phyloP scores from a whole-genome alignment of 2,888 invertebrate genomes.

The Melanotus villosus region DNA sequence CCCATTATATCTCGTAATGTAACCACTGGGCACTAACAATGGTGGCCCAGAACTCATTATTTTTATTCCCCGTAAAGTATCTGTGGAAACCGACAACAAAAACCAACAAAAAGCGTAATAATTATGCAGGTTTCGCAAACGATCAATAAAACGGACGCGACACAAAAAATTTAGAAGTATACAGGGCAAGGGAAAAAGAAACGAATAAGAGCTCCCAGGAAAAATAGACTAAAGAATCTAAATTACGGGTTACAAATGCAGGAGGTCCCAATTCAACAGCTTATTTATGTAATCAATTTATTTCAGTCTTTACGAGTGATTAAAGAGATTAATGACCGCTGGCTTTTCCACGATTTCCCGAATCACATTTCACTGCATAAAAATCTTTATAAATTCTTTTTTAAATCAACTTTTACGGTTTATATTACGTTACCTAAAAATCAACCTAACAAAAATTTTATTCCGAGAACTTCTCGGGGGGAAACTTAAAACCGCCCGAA shows the following conservation, averaged over 20 bases:
- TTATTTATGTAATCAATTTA: conserved; percentile 35
- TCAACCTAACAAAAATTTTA: not conserved
- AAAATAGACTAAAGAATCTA: conserved; percentile 11
- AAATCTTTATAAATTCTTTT: conserved; percentile 10
- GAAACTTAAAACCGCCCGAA: not conserved
- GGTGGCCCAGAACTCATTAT: conserved; percentile 11
- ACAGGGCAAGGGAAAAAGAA: conserved; percentile 3
- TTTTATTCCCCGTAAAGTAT: conserved; percentile 10
- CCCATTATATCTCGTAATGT: conserved; percentile 12
- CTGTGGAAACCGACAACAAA: conserved; percentile 3
- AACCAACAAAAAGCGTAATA: conserved; percentile 20
- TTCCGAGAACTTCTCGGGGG: not conserved
- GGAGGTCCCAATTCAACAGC: conserved; percentile 23
- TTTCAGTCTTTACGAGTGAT: conserved; percentile 27
- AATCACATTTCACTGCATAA: conserved; percentile 19
- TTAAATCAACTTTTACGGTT: conserved; percentile 9
- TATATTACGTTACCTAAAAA: conserved; percentile 1
- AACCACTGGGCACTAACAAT: conserved; percentile 15
- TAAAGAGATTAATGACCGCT: conserved; percentile 31
- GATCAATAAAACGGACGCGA: conserved; percentile 27
- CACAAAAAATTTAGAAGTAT: conserved; percentile 12
- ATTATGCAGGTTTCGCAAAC: conserved; percentile 25
- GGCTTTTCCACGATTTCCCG: conserved; percentile 3
- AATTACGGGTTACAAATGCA: conserved; percentile 29
- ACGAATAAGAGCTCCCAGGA: conserved; percentile 7